A percentile compares a stretch with the other conserved stretches of the same genome.
Evolutionary conservation across 2,888 invertebrate species (phyloP).

Genomic region (Polymixis flavicincta): DNA sequence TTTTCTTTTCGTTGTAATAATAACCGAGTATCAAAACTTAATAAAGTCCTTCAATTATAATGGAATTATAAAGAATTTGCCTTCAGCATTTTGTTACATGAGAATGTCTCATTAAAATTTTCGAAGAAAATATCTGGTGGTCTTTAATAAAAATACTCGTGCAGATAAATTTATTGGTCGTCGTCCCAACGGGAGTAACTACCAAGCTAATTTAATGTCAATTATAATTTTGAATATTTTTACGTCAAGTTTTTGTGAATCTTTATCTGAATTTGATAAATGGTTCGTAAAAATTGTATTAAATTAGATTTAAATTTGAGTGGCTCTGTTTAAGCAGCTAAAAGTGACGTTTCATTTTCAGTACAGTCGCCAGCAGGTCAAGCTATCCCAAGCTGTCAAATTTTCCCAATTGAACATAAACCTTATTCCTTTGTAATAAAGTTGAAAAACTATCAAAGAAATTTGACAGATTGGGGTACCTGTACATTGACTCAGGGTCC

Average conservation of each 20-base stretch:
- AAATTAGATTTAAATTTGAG: background rate
- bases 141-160: slow-evolving; percentile 69
- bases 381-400: too few species aligned
- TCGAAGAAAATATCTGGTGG: slow-evolving; percentile 68
- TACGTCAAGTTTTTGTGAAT: slow-evolving; percentile 12
- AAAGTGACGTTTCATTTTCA: slow-evolving; percentile 8
- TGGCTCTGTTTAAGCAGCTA: background rate
- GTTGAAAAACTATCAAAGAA: too few species aligned
- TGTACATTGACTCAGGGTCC: too few species aligned
- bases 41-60: slow-evolving; percentile 62
- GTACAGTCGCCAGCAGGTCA: too few species aligned
- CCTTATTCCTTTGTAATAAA: too few species aligned
- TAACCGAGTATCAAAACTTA: slow-evolving; percentile 50
- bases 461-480: too few species aligned
- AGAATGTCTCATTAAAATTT: slow-evolving; percentile 76
- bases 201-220: slow-evolving; percentile 73
- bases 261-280: background rate
- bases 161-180: slow-evolving; percentile 67
- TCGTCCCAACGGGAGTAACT: slow-evolving; percentile 66
- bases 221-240: slow-evolving; percentile 64
- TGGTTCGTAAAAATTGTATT: background rate
- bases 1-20: slow-evolving; percentile 46
- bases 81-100: slow-evolving; percentile 67
- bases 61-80: slow-evolving; percentile 65
- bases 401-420: too few species aligned